Percentiles rank a stretch among this genome's conserved stretches.
These are phyloP conservation scores for Agriotes lineatus DNA, from an alignment of 2,888 invertebrate species.

Conservation along the genomic window DNA sequence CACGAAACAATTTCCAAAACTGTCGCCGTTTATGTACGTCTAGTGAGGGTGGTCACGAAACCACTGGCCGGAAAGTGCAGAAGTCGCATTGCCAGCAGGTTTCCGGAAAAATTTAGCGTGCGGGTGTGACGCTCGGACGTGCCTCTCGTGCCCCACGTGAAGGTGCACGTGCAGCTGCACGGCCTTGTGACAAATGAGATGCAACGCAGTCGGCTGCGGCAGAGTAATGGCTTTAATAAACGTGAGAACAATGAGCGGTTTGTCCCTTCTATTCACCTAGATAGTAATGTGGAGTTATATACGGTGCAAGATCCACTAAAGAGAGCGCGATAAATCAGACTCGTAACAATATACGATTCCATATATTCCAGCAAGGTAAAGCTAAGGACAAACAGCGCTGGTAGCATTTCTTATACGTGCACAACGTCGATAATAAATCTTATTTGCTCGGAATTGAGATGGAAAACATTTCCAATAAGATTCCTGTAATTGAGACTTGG, in stretches of 20 bases:
- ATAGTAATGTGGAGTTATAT: constrained; percentile 31
- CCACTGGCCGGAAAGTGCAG: not conserved
- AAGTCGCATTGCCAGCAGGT: not conserved
- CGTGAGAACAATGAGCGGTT: constrained; percentile 48
- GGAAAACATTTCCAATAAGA: constrained; percentile 31
- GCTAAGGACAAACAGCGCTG: constrained; percentile 26
- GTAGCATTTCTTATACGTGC: constrained; percentile 28
- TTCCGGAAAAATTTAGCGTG: not conserved
- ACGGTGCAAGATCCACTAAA: constrained; percentile 29
- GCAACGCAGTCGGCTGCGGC: constrained; percentile 35
- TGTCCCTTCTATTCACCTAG: constrained; percentile 36
- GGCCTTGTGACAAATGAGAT: constrained; percentile 47
- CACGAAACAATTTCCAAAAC: constrained; percentile 1
- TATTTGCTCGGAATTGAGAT: constrained; percentile 29
- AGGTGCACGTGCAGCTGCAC: constrained; percentile 25
- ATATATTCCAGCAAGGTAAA: constrained; percentile 27
- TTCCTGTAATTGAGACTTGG: constrained; percentile 29
- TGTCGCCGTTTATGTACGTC: not conserved
- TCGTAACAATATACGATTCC: constrained; percentile 27
- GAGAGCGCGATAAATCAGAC: constrained; percentile 35
- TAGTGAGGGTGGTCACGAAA: constrained; percentile 7
- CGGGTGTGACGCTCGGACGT: constrained; percentile 7
- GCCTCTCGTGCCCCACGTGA: constrained; percentile 28
- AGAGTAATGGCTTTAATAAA: constrained; percentile 46
- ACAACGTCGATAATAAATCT: constrained; percentile 33